phyloP scores from a whole-genome alignment of 2,797 vertebrate genomes.

The Atherinosoma microstoma region DNA sequence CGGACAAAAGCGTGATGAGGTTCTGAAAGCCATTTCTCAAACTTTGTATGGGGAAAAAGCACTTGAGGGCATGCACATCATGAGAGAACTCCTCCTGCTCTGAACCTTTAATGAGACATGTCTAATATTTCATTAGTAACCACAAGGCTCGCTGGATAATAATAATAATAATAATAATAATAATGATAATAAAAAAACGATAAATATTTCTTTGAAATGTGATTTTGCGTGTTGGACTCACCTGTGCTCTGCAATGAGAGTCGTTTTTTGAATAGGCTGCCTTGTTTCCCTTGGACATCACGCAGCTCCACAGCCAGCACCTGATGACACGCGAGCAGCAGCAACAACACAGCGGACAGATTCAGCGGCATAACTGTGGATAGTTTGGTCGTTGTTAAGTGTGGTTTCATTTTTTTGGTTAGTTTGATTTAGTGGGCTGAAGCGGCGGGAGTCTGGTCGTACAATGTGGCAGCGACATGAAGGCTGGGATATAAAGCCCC shows the following conservation, averaged over 20 bases:
- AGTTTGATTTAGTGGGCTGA: background rate
- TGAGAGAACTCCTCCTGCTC: background rate
- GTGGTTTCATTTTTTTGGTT: background rate
- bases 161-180: too few relatives aligned
- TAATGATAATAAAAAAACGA: too few relatives aligned
- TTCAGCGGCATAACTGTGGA: slow-evolving; percentile 75
- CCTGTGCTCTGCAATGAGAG: slow-evolving; percentile 93
- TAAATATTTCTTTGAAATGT: background rate
- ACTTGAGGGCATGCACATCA: background rate
- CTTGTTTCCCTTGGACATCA: slow-evolving; percentile 80
- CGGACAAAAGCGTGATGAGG: background rate
- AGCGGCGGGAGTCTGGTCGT: background rate
- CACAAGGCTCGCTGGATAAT: background rate
- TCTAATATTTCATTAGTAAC: background rate
- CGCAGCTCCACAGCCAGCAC: slow-evolving; percentile 80
- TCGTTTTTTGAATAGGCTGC: slow-evolving; percentile 84
- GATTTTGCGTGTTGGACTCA: slow-evolving; percentile 58
- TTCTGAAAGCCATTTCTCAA: background rate
- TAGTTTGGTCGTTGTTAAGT: background rate
- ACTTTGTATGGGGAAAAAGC: background rate
- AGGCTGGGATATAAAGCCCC: slow-evolving; percentile 41
- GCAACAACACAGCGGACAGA: slow-evolving; percentile 35
- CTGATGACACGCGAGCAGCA: slow-evolving; percentile 73
- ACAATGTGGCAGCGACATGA: slow-evolving; percentile 2
- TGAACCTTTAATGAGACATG: background rate